A percentile compares a stretch with the other conserved stretches of the same genome.
phyloP scores from a whole-genome alignment of 2,888 invertebrate genomes.

The Drosophila peninsularis region DNA sequence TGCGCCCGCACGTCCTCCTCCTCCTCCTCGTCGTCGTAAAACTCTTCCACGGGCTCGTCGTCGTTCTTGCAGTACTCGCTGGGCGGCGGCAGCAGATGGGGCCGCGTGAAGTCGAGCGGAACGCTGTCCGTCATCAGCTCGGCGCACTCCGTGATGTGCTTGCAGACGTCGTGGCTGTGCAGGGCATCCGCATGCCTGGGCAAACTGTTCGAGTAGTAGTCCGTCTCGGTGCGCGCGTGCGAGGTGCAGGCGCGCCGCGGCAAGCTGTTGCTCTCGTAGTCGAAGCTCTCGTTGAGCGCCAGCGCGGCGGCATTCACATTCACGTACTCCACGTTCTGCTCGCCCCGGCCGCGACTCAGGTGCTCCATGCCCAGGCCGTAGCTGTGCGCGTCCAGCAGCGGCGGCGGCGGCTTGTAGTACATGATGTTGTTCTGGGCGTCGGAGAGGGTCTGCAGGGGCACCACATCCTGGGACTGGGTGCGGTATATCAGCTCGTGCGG shows the following conservation, averaged over 20 bases:
- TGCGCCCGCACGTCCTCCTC: constrained; percentile 54
- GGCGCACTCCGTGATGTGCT: constrained; percentile 83
- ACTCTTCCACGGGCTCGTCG: constrained; percentile 68
- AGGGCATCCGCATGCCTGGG: constrained; percentile 81
- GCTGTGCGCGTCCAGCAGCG: constrained; percentile 72
- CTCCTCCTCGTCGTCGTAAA: constrained; percentile 66
- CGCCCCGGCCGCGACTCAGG: constrained; percentile 59
- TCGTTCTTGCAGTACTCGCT: constrained; percentile 75
- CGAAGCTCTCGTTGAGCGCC: constrained; percentile 78
- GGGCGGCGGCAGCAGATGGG: constrained; percentile 74
- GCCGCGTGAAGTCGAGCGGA: constrained; percentile 74
- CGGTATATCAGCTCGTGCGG: constrained; percentile 91
- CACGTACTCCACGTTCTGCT: constrained; percentile 73
- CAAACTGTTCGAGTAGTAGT: constrained; percentile 83
- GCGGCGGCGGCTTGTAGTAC: constrained; percentile 83
- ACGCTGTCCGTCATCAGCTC: constrained; percentile 79
- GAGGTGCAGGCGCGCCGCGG: constrained; percentile 83
- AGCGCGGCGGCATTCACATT: constrained; percentile 71
- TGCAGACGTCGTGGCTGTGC: constrained; percentile 82
- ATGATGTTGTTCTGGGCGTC: constrained; percentile 78
- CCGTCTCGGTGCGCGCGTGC: constrained; percentile 81
- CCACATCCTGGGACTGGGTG: constrained; percentile 91
- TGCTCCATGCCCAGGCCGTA: constrained; percentile 70
- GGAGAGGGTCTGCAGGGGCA: constrained; percentile 64
- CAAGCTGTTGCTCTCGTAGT: constrained; percentile 84